Percentiles rank a stretch among this genome's conserved stretches.
These are phyloP conservation scores for Montipora sp. DNA, from an alignment of 64 coral and sea anemone species.

Conservation along the genomic window DNA sequence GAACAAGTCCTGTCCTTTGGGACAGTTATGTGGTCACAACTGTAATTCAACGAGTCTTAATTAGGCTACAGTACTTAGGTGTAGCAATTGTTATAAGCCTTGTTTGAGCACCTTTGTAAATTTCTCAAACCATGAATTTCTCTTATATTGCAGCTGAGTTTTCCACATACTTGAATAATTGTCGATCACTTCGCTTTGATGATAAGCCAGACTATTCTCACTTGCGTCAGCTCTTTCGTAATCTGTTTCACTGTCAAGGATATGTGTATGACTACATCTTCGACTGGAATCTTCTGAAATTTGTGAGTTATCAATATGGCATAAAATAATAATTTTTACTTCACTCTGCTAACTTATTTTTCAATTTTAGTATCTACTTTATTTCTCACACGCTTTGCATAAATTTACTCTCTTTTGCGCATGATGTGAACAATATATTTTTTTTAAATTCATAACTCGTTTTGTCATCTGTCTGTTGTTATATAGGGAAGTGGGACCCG, in stretches of 20 bases:
- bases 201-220: constrained; percentile 99
- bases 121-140: not conserved
- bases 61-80: too few relatives aligned
- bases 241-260: constrained; percentile 97
- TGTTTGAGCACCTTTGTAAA: not conserved
- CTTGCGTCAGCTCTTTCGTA: constrained; percentile 92
- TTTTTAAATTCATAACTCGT: not conserved
- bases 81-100: not conserved
- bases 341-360: too few relatives aligned
- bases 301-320: constrained; percentile 79
- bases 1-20: too few relatives aligned
- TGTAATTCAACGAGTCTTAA: too few relatives aligned
- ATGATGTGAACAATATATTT: not conserved
- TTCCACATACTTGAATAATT: constrained; percentile 97
- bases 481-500: constrained; percentile 42
- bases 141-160: constrained; percentile 87
- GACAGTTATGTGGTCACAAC: too few relatives aligned
- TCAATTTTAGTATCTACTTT: not conserved
- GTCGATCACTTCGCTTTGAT: constrained; percentile 96
- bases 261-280: constrained; percentile 99
- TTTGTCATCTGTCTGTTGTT: not conserved
- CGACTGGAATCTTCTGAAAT: constrained; percentile 99
- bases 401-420: not conserved
- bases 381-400: not conserved
- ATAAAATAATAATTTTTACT: not conserved